phyloP scores from a whole-genome alignment of 2,113 vertebrate genomes.

The Vimba vimba region DNA sequence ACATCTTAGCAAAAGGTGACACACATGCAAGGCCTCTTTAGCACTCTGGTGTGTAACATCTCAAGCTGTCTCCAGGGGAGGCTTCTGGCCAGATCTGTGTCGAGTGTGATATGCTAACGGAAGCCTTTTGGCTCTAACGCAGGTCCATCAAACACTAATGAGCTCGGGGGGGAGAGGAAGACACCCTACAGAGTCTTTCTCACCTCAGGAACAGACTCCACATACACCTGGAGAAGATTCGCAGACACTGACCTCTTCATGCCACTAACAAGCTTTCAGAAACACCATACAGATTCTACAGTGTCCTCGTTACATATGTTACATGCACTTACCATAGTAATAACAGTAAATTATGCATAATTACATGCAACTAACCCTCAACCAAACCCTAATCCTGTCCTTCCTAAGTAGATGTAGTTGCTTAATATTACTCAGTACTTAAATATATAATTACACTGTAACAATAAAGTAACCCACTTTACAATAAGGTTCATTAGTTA shows the following conservation, averaged over 20 bases:
- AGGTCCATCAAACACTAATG: conserved; percentile 66
- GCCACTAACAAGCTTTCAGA: background rate
- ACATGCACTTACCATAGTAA: too few species aligned
- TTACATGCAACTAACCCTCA: too few species aligned
- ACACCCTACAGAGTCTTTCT: conserved; percentile 76
- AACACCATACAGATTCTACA: too few species aligned
- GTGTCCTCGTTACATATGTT: too few species aligned
- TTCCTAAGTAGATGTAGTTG: too few species aligned
- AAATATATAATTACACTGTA: too few species aligned
- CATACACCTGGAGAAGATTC: conserved; percentile 56
- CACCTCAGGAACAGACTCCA: conserved; percentile 71
- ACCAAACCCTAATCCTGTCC: too few species aligned
- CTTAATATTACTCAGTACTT: too few species aligned
- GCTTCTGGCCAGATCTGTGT: background rate
- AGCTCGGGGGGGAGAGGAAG: conserved; percentile 70
- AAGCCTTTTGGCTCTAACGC: conserved; percentile 76
- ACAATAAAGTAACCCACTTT: too few species aligned
- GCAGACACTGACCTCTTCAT: background rate
- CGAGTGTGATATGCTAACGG: conserved; percentile 52
- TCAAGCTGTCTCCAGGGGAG: conserved; percentile 14
- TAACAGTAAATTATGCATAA: too few species aligned
- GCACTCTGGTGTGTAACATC: conserved; percentile 57
- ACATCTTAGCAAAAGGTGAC: conserved; percentile 46
- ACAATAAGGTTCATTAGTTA: too few species aligned
- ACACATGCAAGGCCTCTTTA: background rate